A percentile compares a stretch with the other conserved stretches of the same genome.
Evolutionary conservation across 2,797 vertebrate species (phyloP).

Genomic region (Lepus oiostolus): DNA sequence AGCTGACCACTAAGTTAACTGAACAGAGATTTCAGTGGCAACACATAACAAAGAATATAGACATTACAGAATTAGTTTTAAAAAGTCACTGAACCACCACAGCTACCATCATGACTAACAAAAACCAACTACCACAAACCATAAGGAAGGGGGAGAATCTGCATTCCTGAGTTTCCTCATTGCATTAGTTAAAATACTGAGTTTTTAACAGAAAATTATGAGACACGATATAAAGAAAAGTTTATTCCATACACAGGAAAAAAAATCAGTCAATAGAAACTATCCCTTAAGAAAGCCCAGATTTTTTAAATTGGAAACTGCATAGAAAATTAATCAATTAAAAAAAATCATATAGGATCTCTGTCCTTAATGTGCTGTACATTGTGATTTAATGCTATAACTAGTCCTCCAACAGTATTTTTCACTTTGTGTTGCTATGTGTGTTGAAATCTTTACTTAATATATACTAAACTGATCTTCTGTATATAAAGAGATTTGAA

Average conservation of each 20-base stretch:
- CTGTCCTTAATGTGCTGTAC: too few relatives aligned
- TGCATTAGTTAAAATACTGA: neutral
- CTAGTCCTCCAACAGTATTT: too few relatives aligned
- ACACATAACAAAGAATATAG: neutral
- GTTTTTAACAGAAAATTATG: slow-evolving; percentile 36
- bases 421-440: too few relatives aligned
- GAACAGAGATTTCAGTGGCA: slow-evolving; percentile 18
- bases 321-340: too few relatives aligned
- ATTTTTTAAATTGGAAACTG: too few relatives aligned
- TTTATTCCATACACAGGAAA: neutral
- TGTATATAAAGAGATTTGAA: too few relatives aligned
- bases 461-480: too few relatives aligned
- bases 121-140: slow-evolving; percentile 11
- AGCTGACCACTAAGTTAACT: neutral
- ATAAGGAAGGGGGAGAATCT: neutral
- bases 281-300: neutral
- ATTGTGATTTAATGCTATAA: too few relatives aligned
- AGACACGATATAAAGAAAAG: neutral
- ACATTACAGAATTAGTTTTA: neutral
- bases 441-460: too few relatives aligned
- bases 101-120: neutral
- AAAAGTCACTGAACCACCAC: neutral
- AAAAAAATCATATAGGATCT: too few relatives aligned
- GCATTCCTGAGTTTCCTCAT: neutral
- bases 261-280: neutral